Evolutionary conservation across 2,888 invertebrate species (phyloP), one percentile per base, ranked within the genome.

Genomic region (Cyclophora albipunctata): DNA sequence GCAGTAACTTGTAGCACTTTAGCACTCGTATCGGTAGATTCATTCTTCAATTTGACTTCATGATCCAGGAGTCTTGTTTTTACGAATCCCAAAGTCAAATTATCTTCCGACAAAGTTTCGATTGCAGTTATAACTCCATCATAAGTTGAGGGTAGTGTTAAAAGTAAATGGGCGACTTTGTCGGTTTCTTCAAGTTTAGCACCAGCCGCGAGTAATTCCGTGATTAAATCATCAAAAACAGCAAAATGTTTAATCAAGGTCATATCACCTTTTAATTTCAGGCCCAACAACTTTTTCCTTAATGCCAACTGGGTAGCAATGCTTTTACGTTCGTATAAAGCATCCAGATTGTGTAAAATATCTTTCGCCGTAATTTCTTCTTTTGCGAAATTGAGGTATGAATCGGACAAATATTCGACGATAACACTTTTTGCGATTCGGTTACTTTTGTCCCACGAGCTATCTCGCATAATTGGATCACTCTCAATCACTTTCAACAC

Each of bases 101-200:
- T 57, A 50, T 64, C 69, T 50, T 73, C 69, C 0, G 65, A 54
- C 35, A 77, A 57, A 2, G 71, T 75, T 58, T 76, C 72, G 1
- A 78, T 61, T 0, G 78, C 76, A 5, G 75, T 75, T n/a, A 74
- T 62, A 3, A 77, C 62, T 3, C 70, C 71, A 51, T 76, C 68
- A 55, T 76, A 75, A 33, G 55, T 48, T 7, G 62, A 5, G 4
- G 76, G 74, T 35, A 77, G 49, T n/a, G 73, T 72, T 2, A 74
- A 42, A 7, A 77, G 55, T n/a, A 76, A 59, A 53, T 75, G 70
- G 1, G 71, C 58, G 3, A 77, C 58, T 56, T 73, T 75, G 48
- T 75, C 73, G 3, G 63, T 69, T 57, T 78, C 74, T 34, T 73
- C 67, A 3, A 75, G 45, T 46, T 65, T 68, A 3, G 69, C 73